phyloP scores from a whole-genome alignment of 2,888 invertebrate species.

The Pomacea canaliculata region DNA sequence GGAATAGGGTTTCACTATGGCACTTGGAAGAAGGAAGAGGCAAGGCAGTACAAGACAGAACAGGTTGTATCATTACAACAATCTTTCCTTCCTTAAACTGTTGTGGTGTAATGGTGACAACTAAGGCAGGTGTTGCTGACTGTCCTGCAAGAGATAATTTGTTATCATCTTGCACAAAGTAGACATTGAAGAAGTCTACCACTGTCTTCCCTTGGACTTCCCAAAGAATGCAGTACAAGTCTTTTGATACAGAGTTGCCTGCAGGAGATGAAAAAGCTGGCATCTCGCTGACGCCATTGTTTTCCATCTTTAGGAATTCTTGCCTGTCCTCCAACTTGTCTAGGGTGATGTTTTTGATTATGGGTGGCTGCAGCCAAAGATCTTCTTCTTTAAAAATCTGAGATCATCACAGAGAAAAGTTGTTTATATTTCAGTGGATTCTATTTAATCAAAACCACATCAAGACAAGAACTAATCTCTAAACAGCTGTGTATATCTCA shows the following conservation, averaged over 20 bases:
- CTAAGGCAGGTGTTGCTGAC: conserved; percentile 6
- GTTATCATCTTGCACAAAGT: conserved; percentile 32
- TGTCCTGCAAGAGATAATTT: conserved; percentile 24
- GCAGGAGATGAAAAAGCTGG: not conserved
- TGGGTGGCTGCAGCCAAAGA: conserved; percentile 12
- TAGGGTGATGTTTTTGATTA: not conserved
- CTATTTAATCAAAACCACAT: not conserved
- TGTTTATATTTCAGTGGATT: no score
- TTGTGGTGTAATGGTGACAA: not conserved
- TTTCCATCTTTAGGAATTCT: not conserved
- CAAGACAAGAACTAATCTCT: no score
- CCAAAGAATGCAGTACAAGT: conserved; percentile 39
- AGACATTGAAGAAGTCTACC: conserved; percentile 39
- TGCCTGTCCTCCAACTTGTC: conserved; percentile 6
- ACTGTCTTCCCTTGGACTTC: conserved; percentile 23
- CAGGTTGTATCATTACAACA: conserved; percentile 12
- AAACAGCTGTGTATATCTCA: not conserved
- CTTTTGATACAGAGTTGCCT: not conserved
- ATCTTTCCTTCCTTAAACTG: not conserved
- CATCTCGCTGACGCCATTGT: not conserved
- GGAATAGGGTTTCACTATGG: not conserved
- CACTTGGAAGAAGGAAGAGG: conserved; percentile 8
- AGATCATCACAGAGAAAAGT: not conserved
- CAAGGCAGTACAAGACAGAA: conserved; percentile 14
- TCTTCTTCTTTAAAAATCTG: conserved; percentile 23